Evolutionary conservation across 1,140 invertebrate species (phyloP).

Genomic region (Venturia canescens): DNA sequence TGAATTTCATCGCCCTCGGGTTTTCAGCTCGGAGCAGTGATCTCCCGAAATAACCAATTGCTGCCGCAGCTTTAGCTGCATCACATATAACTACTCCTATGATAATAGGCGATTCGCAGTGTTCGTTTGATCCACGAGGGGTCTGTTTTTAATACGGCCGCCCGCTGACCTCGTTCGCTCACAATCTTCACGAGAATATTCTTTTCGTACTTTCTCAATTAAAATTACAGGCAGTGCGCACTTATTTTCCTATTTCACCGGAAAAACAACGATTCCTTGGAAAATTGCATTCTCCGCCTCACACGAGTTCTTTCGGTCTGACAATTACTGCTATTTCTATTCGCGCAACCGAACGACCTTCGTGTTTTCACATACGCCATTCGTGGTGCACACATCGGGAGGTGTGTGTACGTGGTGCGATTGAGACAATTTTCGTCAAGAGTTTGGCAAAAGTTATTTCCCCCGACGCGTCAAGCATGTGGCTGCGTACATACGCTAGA

Average conservation of each 20-base stretch:
- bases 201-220: neutral
- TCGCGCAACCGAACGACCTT: neutral
- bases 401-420: neutral
- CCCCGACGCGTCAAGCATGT: neutral
- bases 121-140: neutral
- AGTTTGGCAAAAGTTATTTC: conserved; percentile 25
- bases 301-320: neutral
- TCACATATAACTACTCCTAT: neutral
- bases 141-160: conserved; percentile 11
- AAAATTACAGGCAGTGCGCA: neutral
- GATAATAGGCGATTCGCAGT: neutral
- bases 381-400: neutral
- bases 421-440: conserved; percentile 13
- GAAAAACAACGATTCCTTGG: conserved; percentile 11
- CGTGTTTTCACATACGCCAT: no score
- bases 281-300: conserved; percentile 35
- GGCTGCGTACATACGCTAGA: neutral
- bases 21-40: no score
- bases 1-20: no score
- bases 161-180: neutral
- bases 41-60: no score
- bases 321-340: neutral
- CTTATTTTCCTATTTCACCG: conserved; percentile 23
- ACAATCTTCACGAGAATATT: conserved; percentile 11
- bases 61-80: no score